Base-by-base conservation (phyloP, 2,888 invertebrate species). In the Trachelus iudaicus region DNA sequence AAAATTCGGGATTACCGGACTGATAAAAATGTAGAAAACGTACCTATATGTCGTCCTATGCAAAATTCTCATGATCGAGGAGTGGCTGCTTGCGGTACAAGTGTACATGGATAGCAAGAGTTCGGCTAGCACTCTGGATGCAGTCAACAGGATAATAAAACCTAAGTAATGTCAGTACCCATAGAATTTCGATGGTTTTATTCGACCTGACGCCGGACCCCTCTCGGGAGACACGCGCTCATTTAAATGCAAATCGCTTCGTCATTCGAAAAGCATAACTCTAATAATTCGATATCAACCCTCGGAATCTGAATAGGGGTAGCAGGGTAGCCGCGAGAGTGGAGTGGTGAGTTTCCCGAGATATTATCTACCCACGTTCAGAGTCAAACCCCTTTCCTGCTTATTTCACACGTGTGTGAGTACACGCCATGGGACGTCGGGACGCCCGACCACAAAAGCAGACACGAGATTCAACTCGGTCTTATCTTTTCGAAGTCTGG, bases 211-310 rank as follows among this genome's bases (percentile, higher is more conserved):
- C 83, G 82, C 81, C 84, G 81, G 81, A 34, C 69, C 82, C 37
- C 75, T 81, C 83, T 79, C 80, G 75, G 37, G 81, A 79, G 81
- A 83, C 77, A 81, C 81, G 78, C 82, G 83, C 85, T 88, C 84
- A 87, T 88, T 88, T 88, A 87, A 85, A 88, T 88, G 88, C 85
- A 88, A 88, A 88, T 88, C 85, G 84, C 82, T 80, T 83, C 85
- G 84, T 86, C 85, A 87, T 84, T 83, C 84, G 85, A 84, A 85
- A 81, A 76, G 82, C 79, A 88, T 88, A 88, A 88, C 85, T 87
- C 84, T 83, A 82, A 86, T 85, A 87, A 88, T 87, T 87, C 83
- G 75, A 75, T 78, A 75, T 76, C 77, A 74, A 30, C 74, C 37
- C 74, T 34, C 34, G 35, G 74, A 30, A 71, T 71, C 71, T 71